Evolutionary conservation across 1,140 invertebrate genomes (phyloP), one percentile per base, ranked within the genome.

Genomic region (Druon quercuslanigerum): DNA sequence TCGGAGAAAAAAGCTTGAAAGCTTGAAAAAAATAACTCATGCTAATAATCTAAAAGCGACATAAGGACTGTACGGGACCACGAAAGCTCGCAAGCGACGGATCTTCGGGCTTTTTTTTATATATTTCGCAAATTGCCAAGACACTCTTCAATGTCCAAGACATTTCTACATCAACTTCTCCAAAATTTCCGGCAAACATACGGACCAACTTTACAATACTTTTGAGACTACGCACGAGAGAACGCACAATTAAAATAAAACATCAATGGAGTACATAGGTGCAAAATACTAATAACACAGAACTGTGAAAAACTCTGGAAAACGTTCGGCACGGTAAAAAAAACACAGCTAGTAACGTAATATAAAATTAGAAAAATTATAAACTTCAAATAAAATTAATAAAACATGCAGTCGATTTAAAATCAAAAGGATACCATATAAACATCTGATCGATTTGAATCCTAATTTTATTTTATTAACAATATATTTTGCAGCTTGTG

Each of bases 41-140:
- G 60, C 60, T 66, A 3, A 25, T 46, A 66, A 66, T 40, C 14
- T 40, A n/a, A 16, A 46, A 40, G n/a, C 16, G 25, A 33, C 60
- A 33, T 40, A 66, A 20, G 17, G n/a, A 66, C 60, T 66, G 46
- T 66, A 46, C 13, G 13, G 46, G 13, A 40, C 60, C 40, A 13
- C 14, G 40, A 40, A 60, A 60, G 25, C 60, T 66, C 60, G 60
- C 60, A 79, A 83, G 75, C 73, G 50, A 56, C 57, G 71, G 73
- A 82, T 82, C 71, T 75, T 82, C 81, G 79, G 80, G 50, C 72
- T 66, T 66, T 66, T 66, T 66, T 17, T 9, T 56, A 56, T 33
- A 60, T 66, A 4, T 40, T 66, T 40, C 11, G 1, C 3, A 16
- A 14, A 25, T 33, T 16, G 1, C 16, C 5, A 66, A 66, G 8